Evolutionary conservation across 2,113 vertebrate species (phyloP).

Genomic region (Collichthys lucidus): DNA sequence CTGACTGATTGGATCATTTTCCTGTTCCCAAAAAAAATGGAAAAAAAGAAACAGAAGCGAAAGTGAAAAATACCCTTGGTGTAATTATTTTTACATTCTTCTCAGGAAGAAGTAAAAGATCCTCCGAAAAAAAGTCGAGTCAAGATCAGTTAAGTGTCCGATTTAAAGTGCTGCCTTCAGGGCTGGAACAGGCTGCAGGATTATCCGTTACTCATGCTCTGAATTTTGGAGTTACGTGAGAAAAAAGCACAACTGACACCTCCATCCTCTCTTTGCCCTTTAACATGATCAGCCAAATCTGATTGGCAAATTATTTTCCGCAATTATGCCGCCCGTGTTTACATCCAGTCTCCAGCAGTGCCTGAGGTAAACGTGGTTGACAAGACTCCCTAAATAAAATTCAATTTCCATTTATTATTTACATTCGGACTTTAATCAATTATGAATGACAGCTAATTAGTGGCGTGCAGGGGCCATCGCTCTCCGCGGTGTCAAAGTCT

Average conservation of each 20-base stretch:
- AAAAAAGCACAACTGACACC: slow-evolving; percentile 26
- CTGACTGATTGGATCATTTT: not conserved
- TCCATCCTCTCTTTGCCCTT: slow-evolving; percentile 46
- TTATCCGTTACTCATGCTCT: not conserved
- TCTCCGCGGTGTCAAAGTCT: slow-evolving; percentile 68
- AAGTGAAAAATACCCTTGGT: not conserved
- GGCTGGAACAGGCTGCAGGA: not conserved
- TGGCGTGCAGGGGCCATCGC: slow-evolving; percentile 56
- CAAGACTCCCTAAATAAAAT: slow-evolving; percentile 73
- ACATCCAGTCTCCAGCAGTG: slow-evolving; percentile 40
- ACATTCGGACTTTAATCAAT: slow-evolving; percentile 78
- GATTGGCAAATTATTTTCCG: slow-evolving; percentile 54
- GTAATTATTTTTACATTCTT: slow-evolving; percentile 2
- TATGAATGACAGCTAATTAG: slow-evolving; percentile 83
- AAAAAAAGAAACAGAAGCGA: not conserved
- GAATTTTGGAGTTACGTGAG: slow-evolving; percentile 14
- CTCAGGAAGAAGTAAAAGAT: slow-evolving; percentile 10
- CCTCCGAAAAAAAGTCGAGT: not conserved
- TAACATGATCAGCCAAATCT: slow-evolving; percentile 42
- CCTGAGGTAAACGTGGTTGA: slow-evolving; percentile 57
- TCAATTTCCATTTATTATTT: slow-evolving; percentile 79
- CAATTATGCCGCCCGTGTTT: slow-evolving; percentile 61
- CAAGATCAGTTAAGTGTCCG: slow-evolving; percentile 4
- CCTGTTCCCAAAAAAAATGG: too few species aligned
- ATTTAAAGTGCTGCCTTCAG: slow-evolving; percentile 33